Evolutionary conservation across 2,888 invertebrate genomes (phyloP), one percentile per base, ranked within the genome.

Genomic region (Mystacides longicornis): DNA sequence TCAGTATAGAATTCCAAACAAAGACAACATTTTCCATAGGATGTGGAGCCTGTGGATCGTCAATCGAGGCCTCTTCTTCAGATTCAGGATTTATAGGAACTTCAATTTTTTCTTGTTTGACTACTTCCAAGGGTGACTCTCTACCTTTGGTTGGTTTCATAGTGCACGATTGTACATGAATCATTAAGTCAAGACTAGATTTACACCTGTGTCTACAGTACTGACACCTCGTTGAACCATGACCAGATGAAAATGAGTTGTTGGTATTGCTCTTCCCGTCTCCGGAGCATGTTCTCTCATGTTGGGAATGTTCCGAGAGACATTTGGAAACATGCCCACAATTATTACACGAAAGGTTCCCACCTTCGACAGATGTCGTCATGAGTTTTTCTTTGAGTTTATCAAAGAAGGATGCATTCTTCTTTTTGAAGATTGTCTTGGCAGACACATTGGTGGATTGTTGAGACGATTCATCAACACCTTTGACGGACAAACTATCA

Each of bases 191-290:
- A 2, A 83, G 80, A 63, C 88, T 89, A 22, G 88, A 89, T 72
- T 92, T 92, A 71, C 91, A 93, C 58, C 91, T 80, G 68, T 89
- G 90, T 61, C 91, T 81, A 69, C 93, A 93, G 67, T 86, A 85
- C 70, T 90, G 90, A 68, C 93, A 93, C 56, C 92, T 80, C 50
- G 89, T 87, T 14, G 89, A 87, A 60, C 85, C 82, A 64, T 78
- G 69, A 63, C 74, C 78, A 47, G 77, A 69, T 58, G 73, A 71
- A 31, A 76, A 65, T 5, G 77, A 68, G 61, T 70, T 75, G 47
- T 31, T 45, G 4, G 71, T 60, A 51, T 67, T 64, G 43, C 67
- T 64, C 57, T 71, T 68, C 67, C 75, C 80, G 42, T 76, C 65
- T 33, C 76, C 70, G 57, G 79, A 78, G 65, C 85, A 88, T 54